Evolutionary conservation across 2,113 vertebrate genomes (phyloP).

Genomic region (Fulica atra): DNA sequence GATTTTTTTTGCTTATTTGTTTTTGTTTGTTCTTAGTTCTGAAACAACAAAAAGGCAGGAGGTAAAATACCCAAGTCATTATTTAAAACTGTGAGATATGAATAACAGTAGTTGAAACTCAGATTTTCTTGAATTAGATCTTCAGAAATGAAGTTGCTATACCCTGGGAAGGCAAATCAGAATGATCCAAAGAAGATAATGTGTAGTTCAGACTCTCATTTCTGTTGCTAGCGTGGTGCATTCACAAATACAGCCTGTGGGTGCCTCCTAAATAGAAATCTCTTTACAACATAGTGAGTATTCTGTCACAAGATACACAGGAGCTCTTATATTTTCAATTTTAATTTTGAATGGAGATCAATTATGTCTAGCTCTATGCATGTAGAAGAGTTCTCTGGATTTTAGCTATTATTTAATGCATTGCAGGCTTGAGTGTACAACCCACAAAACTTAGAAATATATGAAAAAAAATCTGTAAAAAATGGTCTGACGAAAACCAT

Average conservation of each 20-base stretch:
- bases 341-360: background rate
- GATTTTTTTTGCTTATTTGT: background rate
- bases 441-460: background rate
- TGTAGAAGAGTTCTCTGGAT: background rate
- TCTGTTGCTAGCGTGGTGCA: background rate
- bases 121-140: background rate
- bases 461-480: background rate
- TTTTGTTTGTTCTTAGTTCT: background rate
- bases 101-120: background rate
- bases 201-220: background rate
- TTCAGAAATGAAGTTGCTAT: background rate
- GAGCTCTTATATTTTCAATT: background rate
- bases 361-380: background rate
- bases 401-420: background rate
- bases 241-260: background rate
- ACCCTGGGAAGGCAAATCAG: background rate
- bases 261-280: background rate
- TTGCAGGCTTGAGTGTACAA: background rate
- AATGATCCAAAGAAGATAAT: background rate
- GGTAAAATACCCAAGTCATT: background rate
- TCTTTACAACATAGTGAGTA: background rate
- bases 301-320: background rate
- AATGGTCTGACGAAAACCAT: background rate
- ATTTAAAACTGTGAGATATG: background rate
- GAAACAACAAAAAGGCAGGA: background rate